Evolutionary conservation across 1,140 invertebrate species (phyloP), one percentile per base, ranked within the genome.

Genomic region (Bombus soroeensis): DNA sequence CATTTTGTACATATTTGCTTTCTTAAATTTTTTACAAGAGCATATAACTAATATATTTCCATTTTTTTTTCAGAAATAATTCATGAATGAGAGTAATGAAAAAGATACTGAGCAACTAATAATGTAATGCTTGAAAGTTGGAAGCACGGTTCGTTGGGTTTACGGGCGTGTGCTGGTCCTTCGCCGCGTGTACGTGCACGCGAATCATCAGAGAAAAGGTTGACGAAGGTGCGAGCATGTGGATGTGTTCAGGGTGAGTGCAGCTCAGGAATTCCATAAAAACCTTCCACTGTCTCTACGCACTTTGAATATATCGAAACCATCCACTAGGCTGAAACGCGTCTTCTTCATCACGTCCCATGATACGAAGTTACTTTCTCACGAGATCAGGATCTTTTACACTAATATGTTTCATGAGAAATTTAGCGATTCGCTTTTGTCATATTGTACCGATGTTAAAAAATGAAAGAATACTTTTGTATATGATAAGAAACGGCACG

Each of bases 71-170:
- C 66, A 59, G 64, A 88, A 47, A 32, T 57, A 75, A 53, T 25
- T 25, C 25, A 41, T 47, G 32, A 47, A n/a, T 75, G 53, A 81
- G 71, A 79, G 84, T 84, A 87, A 89, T 86, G 70, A 59, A 32
- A 32, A 47, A 82, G 81, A 89, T 85, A 91, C 85, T 80, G 70
- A 75, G 41, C 57, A 66, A 89, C 81, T 91, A 91, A 94, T 94
- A 93, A 93, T 92, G 88, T 90, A 85, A 90, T 88, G 89, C 82
- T 92, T 93, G 93, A 92, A 92, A 93, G 92, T 94, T 95, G 94
- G 94, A 95, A 95, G 85, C 93, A 95, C 94, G 94, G 94, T 95
- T 92, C 89, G 94, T 86, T 95, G 94, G 83, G 79, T 92, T 91
- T 91, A 89, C 91, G 87, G 92, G 92, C 92, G 93, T 92, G 93